Conservation (phyloP, 1,140 invertebrate genomes). For the Tribolium castaneum region DNA sequence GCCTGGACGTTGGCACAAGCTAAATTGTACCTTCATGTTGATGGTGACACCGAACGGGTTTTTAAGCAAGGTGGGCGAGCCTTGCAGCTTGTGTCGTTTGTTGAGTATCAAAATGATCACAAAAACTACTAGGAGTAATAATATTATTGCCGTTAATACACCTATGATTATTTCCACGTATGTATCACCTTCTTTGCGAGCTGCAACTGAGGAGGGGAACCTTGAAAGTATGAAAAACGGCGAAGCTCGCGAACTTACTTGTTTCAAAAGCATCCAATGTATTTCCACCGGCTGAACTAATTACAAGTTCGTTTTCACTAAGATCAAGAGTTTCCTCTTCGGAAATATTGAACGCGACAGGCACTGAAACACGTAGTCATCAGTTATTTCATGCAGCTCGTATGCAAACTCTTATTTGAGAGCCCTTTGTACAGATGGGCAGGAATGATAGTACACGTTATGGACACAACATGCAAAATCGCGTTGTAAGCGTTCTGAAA, state of each 20-base stretch:
- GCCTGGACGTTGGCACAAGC: not conserved
- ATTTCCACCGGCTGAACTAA: conserved; percentile 69
- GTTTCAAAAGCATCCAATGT: conserved; percentile 70
- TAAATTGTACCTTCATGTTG: conserved; percentile 70
- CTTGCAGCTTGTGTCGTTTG: conserved; percentile 73
- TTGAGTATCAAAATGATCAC: conserved; percentile 76
- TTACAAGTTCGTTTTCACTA: conserved; percentile 67
- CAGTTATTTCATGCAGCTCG: conserved; percentile 41
- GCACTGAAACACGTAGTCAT: conserved; percentile 62
- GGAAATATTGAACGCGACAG: conserved; percentile 70
- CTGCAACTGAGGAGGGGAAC: conserved; percentile 66
- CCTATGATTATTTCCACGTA: conserved; percentile 80
- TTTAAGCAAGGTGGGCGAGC: conserved; percentile 71
- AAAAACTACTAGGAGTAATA: conserved; percentile 75
- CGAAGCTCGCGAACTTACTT: conserved; percentile 64
- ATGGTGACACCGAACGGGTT: conserved; percentile 76
- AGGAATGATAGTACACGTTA: conserved; percentile 48
- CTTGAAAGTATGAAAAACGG: not conserved
- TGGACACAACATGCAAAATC: conserved; percentile 26
- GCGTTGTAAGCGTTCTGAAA: not conserved
- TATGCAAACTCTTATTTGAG: conserved; percentile 42
- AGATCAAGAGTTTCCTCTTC: conserved; percentile 69
- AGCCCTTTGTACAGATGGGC: conserved; percentile 45
- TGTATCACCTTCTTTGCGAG: conserved; percentile 71
- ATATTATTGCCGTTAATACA: conserved; percentile 77